A percentile compares a stretch with the other conserved stretches of the same genome.
Conservation (phyloP, 2,888 invertebrate genomes). For the Brenthis ino region DNA sequence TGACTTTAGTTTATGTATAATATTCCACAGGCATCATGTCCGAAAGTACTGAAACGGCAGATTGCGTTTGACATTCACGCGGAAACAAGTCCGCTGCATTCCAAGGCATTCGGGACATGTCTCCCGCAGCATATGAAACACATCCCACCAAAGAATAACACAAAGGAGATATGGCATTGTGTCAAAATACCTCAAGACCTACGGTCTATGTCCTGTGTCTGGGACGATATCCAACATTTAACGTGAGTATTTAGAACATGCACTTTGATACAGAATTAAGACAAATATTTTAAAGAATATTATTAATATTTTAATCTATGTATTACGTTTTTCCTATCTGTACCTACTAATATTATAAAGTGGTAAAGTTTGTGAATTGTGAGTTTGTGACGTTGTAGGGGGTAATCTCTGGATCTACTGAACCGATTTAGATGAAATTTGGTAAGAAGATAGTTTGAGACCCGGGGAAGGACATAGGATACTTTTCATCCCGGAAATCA, state of each 20-base stretch:
- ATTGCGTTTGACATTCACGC: slow-evolving; percentile 75
- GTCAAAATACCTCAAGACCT: slow-evolving; percentile 82
- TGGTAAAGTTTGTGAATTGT: too few relatives aligned
- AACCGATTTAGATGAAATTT: too few relatives aligned
- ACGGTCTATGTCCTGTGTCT: slow-evolving; percentile 83
- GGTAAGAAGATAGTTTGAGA: too few relatives aligned
- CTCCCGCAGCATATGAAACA: slow-evolving; percentile 78
- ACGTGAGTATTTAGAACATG: slow-evolving; percentile 59
- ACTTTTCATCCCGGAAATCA: too few relatives aligned
- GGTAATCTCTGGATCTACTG: too few relatives aligned
- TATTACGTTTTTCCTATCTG: too few relatives aligned
- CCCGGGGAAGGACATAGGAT: too few relatives aligned
- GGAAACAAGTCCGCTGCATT: slow-evolving; percentile 71
- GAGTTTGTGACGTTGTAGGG: too few relatives aligned
- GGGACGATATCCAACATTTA: slow-evolving; percentile 84
- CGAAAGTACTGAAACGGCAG: slow-evolving; percentile 74
- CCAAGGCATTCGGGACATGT: slow-evolving; percentile 76
- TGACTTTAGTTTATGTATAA: background rate
- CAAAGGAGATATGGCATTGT: slow-evolving; percentile 77
- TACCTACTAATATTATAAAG: too few relatives aligned
- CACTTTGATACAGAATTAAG: too few relatives aligned
- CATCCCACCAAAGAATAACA: slow-evolving; percentile 78
- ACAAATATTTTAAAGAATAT: too few relatives aligned
- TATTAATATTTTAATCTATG: too few relatives aligned
- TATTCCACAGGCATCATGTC: slow-evolving; percentile 66